Conservation (phyloP, 2,797 vertebrate genomes). For the Mormyrops attenuatus region DNA sequence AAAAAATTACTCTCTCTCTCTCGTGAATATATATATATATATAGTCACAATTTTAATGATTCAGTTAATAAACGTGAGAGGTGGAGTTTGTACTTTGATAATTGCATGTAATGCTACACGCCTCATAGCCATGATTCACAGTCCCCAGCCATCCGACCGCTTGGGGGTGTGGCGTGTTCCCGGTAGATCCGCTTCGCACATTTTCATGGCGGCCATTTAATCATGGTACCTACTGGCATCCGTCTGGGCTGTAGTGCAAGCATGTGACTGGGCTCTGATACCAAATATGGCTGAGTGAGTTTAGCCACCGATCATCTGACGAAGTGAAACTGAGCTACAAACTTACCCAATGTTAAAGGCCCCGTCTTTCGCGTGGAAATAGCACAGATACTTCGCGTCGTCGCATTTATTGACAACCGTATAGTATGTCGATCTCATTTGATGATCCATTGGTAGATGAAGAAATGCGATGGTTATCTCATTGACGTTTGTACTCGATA, state of each 20-base stretch:
- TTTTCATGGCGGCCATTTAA: neutral
- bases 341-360: constrained; percentile 51
- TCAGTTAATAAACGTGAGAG: neutral
- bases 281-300: neutral
- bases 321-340: neutral
- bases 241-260: neutral
- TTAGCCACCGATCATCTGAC: neutral
- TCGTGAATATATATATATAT: no score
- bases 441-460: constrained; percentile 5
- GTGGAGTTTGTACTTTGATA: neutral
- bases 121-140: neutral
- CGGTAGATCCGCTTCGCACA: neutral
- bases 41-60: neutral
- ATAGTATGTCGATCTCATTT: constrained; percentile 29
- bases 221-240: neutral
- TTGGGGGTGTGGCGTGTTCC: neutral
- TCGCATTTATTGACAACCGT: constrained; percentile 47
- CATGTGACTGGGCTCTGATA: neutral
- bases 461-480: constrained; percentile 18
- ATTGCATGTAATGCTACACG: neutral
- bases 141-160: neutral
- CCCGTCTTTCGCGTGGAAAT: constrained; percentile 36
- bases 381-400: constrained; percentile 47
- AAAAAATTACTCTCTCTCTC: neutral
- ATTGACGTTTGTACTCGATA: neutral